Conservation (phyloP, 1,140 invertebrate genomes). For the Hydropsyche tenuis region DNA sequence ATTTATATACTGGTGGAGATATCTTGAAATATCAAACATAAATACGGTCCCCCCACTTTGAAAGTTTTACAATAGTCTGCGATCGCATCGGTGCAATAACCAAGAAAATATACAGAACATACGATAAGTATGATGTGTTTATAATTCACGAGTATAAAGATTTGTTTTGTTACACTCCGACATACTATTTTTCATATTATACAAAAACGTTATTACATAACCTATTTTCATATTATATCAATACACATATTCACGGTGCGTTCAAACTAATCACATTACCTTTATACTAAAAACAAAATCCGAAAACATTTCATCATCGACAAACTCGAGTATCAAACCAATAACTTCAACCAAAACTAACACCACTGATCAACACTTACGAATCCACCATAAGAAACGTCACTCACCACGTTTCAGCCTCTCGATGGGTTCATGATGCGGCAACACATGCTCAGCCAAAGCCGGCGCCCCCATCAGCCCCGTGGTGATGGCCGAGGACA, state of each 20-base stretch:
- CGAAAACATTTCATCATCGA: neutral
- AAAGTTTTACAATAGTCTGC: too few species aligned
- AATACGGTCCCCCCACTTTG: neutral
- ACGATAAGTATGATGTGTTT: too few species aligned
- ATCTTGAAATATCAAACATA: neutral
- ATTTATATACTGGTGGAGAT: constrained; percentile 2
- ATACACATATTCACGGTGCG: too few species aligned
- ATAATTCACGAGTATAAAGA: too few species aligned
- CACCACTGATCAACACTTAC: neutral
- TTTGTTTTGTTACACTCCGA: too few species aligned
- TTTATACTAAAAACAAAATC: too few species aligned
- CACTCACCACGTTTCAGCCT: constrained; percentile 83
- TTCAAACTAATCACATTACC: too few species aligned
- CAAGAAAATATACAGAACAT: too few species aligned
- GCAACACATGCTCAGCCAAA: constrained; percentile 68
- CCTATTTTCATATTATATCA: too few species aligned
- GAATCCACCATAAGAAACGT: constrained; percentile 18
- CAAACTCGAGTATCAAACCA: neutral
- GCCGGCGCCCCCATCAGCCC: constrained; percentile 70
- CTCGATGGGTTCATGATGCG: constrained; percentile 78
- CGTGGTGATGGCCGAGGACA: constrained; percentile 70
- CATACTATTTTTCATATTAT: too few species aligned
- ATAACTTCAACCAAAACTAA: neutral
- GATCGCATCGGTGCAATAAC: too few species aligned
- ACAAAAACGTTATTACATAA: too few species aligned